Evolutionary conservation across 2,113 vertebrate genomes (phyloP).

Genomic region (Gymnorhina tibicen): DNA sequence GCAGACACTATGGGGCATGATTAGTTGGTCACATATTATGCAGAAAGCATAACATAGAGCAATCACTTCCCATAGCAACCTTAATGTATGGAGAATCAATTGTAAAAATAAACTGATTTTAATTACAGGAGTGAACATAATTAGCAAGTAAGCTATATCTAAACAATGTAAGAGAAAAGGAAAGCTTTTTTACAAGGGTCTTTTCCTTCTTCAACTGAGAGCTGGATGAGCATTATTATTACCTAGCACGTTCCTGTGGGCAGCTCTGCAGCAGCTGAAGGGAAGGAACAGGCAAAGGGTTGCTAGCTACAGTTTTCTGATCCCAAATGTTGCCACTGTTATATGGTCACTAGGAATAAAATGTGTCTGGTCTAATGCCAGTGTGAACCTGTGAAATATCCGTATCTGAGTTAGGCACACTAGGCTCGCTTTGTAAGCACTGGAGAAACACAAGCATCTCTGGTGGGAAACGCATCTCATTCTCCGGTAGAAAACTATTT

Average conservation of each 20-base stretch:
- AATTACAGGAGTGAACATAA: background rate
- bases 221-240: background rate
- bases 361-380: background rate
- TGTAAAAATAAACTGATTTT: background rate
- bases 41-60: background rate
- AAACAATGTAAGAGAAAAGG: background rate
- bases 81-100: background rate
- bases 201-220: background rate
- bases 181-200: background rate
- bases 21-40: background rate
- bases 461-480: background rate
- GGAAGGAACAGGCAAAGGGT: background rate
- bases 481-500: background rate
- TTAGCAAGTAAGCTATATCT: background rate
- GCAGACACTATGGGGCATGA: background rate
- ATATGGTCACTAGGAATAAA: background rate
- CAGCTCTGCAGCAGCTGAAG: background rate
- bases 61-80: background rate
- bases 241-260: background rate
- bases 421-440: background rate
- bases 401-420: background rate
- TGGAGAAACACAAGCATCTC: background rate
- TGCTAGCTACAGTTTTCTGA: background rate
- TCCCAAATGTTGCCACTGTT: background rate
- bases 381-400: background rate